Base-by-base conservation (phyloP, 2,113 vertebrate genomes). In the Sander vitreus region DNA sequence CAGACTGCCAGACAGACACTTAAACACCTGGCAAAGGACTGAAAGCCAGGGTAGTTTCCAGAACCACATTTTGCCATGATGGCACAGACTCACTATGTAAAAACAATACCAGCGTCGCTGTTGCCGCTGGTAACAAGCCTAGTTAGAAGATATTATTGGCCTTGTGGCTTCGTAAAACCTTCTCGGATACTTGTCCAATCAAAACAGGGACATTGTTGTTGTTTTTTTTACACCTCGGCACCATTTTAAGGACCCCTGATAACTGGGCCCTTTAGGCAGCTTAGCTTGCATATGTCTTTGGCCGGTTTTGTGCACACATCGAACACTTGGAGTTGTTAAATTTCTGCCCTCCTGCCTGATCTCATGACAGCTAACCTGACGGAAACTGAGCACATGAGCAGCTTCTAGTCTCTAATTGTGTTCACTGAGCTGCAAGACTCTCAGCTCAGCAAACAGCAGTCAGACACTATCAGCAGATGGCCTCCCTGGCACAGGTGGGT, bases 361-460 rank as follows among this genome's bases (percentile, higher is more conserved):
- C 63, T 86, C 51, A 71, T 65, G 30, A 80, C 60, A 81, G 80
- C 86, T 79, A 81, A 69, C 78, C 79, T 60, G 78, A 84, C 12
- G 80, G 85, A 92, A 94, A 89, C 8, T 73, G 62, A 50, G 39
- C 57, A 23, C 16, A 47, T 15, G 55, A 80, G 72, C 83, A 69
- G 67, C 65, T 84, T 62, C 54, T 81, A 3, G n/a, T 50, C 68
- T 53, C 68, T 89, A 88, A 92, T 91, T 87, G 86, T 89, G 90
- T 85, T 90, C 76, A 89, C 54, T 87, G 89, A 91, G 67, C 78
- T 64, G 87, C 64, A 63, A 90, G 67, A 81, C 50, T 23, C 60
- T 69, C 55, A 39, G 64, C 78, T 93, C 89, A 93, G 92, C 89
- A 91, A 91, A 91, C 87, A 72, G 72, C 62, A 74, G 60, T 59